A percentile compares a stretch with the other conserved stretches of the same genome.
Evolutionary conservation across 2,113 vertebrate genomes (phyloP).

Genomic region (Urocolius indicus): DNA sequence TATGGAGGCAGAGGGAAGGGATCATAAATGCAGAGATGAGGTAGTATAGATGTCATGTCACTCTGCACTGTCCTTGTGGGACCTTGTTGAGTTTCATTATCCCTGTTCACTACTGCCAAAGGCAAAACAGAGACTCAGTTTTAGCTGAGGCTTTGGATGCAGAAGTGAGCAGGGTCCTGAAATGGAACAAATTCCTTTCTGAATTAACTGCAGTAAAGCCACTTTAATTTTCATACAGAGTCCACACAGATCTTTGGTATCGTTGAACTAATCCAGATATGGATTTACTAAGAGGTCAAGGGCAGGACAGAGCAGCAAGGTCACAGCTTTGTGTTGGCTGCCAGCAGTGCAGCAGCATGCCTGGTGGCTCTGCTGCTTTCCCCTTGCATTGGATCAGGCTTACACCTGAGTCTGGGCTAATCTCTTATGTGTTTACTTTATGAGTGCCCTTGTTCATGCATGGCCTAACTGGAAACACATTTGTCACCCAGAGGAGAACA

Average conservation of each 20-base stretch:
- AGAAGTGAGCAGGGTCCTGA: background rate
- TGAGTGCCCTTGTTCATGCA: background rate
- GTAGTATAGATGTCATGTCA: fast-evolving
- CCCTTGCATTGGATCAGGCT: fast-evolving
- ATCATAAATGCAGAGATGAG: background rate
- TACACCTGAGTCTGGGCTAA: fast-evolving
- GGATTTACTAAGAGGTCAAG: constrained; percentile 43
- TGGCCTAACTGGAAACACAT: background rate
- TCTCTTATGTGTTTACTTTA: fast-evolving
- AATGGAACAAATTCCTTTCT: background rate
- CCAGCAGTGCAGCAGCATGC: background rate
- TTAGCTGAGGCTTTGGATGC: background rate
- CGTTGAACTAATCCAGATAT: constrained; percentile 36
- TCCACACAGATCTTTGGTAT: background rate
- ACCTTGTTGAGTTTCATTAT: background rate
- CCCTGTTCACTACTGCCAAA: fast-evolving
- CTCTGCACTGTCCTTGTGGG: background rate
- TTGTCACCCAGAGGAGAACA: background rate
- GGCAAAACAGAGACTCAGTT: background rate
- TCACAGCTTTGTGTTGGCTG: background rate
- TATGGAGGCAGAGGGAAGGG: background rate
- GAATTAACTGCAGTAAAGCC: constrained; percentile 35
- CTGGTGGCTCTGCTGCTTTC: background rate
- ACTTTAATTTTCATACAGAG: background rate
- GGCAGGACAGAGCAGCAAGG: constrained; percentile 35